Evolutionary conservation across 2,888 invertebrate species (phyloP), one percentile per base, ranked within the genome.

Genomic region (Allacma fusca): DNA sequence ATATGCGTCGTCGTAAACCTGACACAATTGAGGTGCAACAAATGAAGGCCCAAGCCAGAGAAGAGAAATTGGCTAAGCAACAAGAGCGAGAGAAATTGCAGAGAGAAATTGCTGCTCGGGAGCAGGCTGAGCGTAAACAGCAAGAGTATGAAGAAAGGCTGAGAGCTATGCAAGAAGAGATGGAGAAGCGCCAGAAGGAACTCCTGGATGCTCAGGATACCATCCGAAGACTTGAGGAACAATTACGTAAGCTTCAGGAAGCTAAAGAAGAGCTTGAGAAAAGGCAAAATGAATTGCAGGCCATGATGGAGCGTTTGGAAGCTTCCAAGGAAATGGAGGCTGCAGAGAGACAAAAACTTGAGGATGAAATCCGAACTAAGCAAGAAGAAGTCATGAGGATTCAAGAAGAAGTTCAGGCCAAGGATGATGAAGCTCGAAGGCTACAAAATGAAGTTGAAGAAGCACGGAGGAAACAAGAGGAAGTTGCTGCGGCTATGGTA

Each of bases 11-110:
- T 84, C 93, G 99, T 86, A 99, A 98, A 88, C 98, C 98, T 28
- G 99, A 99, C 88, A 98, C 98, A 84, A 98, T 99, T 86, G 99
- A 99, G 89, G 98, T 99, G 80, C 98, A 99, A 89, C 99, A 99
- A 89, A 99, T 99, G 99, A 99, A 99, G 90, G 97, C 98, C 83
- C 98, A 99, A 89, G 98, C 98, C 7, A 88, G 94, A 12, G 98
- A 98, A 87, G 98, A 98, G 88, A 97, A 97, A 87, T 90, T 94
- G 82, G 94, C 95, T 83, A 97, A 96, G 88, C 96, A 98, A 87
- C 94, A 95, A 85, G 97, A 97, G 88, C 92, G 94, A 93, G 96
- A 96, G 86, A 96, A 96, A 87, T 88, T 97, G 81, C 95, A 97
- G 86, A 89, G 94, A 84, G 97, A 97, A 88, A 94, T 97, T 86